Base-by-base conservation (phyloP, 1,140 invertebrate species). In the Drusus annulatus region DNA sequence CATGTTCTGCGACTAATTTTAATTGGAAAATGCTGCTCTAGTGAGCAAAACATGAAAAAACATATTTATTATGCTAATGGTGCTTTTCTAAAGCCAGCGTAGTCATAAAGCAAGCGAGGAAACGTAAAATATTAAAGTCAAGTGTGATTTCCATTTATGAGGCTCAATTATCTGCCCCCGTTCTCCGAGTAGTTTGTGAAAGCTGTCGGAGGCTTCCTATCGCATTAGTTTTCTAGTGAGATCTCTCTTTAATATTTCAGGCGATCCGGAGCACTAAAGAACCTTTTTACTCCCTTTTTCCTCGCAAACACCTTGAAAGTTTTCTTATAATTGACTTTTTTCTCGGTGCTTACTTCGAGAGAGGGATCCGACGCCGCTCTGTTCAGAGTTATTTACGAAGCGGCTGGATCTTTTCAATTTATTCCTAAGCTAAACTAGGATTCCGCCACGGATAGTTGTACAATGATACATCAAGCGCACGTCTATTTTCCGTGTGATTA, bases 261-360 rank as follows among this genome's bases (percentile, higher is more conserved):
- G 25, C 25, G 8, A 25, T 65, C 28, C 25, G 7, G 21, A 65
- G 25, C 16, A 28, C 13, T 21, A 28, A 65, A 28, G 36, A 45
- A 45, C 62, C 62, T 65, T 63, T 63, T 63, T 36, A 36, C 31
- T 36, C 31, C 31, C 0, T 36, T 45, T 45, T 25, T 28, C 36
- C 36, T 13, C 36, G 8, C 36, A 45, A 45, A 45, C 36, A 45
- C 62, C 62, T 31, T 28, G 23, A 28, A 28, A 28, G n/a, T 28
- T 13, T 65, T 65, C 25, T 65, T 65, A 28, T 25, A 65, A 65
- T 25, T 65, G 62, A 65, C 62, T 65, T 65, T 63, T 63, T 31
- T 65, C 62, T n/a, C 13, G 21, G 62, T 23, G 17, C 56, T 60
- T 17, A 60, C 23, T 25, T 28, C 10, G 0, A 31, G 28, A 3